Conservation (phyloP, 2,888 invertebrate species). For the Yponomeuta plumbellus region DNA sequence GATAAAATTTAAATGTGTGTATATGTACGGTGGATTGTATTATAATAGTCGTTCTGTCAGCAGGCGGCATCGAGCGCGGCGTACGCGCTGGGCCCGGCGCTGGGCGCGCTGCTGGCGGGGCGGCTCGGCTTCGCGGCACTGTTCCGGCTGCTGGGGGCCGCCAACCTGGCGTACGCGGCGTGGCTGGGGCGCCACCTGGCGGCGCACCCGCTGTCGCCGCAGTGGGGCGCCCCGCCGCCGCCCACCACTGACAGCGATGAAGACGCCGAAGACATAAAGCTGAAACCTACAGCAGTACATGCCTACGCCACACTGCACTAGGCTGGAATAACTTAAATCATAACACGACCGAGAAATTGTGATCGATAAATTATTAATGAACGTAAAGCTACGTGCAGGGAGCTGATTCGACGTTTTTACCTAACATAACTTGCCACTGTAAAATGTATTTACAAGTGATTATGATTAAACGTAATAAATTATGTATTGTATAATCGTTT, state of each 20-base stretch:
- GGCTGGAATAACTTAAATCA: background rate
- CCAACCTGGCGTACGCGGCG: constrained; percentile 56
- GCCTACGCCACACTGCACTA: constrained; percentile 2
- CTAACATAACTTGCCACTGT: too few species aligned
- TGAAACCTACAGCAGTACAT: background rate
- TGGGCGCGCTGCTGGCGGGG: constrained; percentile 52
- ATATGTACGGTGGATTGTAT: too few species aligned
- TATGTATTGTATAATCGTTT: too few species aligned
- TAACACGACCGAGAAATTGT: too few species aligned
- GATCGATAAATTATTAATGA: too few species aligned
- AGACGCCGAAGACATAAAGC: background rate
- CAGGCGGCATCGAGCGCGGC: constrained; percentile 56
- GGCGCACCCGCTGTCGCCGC: constrained; percentile 44
- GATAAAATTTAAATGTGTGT: too few species aligned
- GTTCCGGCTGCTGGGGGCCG: constrained; percentile 50
- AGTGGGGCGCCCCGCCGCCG: constrained; percentile 33
- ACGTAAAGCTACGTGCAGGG: too few species aligned
- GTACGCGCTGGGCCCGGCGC: constrained; percentile 51
- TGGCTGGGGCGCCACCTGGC: constrained; percentile 46
- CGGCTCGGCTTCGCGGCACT: constrained; percentile 48
- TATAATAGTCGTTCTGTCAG: background rate
- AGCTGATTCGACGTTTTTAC: too few species aligned
- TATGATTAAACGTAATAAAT: too few species aligned
- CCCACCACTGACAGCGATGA: background rate
- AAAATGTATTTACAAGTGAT: too few species aligned